Evolutionary conservation across 2,888 invertebrate species (phyloP), one percentile per base, ranked within the genome.

Genomic region (Athetis lepigone): DNA sequence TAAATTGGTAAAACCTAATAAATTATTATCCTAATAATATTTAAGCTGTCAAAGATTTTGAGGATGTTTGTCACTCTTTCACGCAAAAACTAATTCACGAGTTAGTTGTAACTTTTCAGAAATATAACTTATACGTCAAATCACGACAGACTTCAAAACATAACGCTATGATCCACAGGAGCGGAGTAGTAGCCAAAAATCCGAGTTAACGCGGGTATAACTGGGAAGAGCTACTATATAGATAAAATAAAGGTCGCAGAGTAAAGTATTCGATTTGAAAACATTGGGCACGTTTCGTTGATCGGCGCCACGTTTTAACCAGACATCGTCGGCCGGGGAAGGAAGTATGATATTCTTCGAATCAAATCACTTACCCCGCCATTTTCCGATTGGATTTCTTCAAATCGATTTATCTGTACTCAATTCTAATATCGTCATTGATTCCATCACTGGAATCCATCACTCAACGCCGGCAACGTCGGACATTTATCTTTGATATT

Each of bases 401-500:
- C 13, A 42, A 47, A 72, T 72, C 46, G 37, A 51, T 69, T 51
- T 51, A 47, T 40, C 23, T 23, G 23, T 13, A 23, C 33, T 67
- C 11, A 2, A 40, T 33, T 51, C 16, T 40, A 19, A 46, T 46
- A 62, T 19, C n/a, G 29, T 18, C 19, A 55, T 21, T 21, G 19
- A 68, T 52, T 42, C 29, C 9, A 42, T 25, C 23, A 19, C 19
- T 50, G 8, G 37, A 49, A 57, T 45, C 16, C 23, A 49, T 56
- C 19, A 47, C 42, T 42, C 27, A n/a, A 19, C 4, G 9, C 3
- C 1, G 11, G 1, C 11, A 13, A 11, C 19, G 13, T 29, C 4
- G 56, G 18, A 39, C 11, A 11, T 27, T 37, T 21, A 19, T 49
- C 13, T 23, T 2, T 11, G 11, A 39, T 45, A 43, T 54, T 36